Evolutionary conservation across 2,113 vertebrate species (phyloP).

Genomic region (Ptyas mucosa): DNA sequence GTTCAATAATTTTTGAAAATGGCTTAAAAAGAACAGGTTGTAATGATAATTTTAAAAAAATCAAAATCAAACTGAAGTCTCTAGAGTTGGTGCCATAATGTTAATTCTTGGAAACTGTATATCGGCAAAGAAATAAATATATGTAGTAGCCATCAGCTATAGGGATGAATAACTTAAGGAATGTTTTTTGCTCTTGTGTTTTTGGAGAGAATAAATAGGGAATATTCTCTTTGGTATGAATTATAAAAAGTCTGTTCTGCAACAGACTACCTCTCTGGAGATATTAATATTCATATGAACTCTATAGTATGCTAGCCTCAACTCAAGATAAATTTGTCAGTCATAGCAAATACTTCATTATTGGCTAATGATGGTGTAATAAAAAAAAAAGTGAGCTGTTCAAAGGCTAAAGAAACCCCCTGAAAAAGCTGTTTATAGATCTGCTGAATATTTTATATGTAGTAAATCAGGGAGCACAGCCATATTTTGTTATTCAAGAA

Average conservation of each 20-base stretch:
- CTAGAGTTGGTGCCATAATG: neutral
- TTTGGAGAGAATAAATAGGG: neutral
- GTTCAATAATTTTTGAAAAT: neutral
- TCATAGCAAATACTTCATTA: neutral
- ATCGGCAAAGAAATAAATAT: neutral
- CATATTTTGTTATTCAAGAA: neutral
- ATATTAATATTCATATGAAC: neutral
- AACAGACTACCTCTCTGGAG: neutral
- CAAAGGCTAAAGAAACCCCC: slow-evolving; percentile 4
- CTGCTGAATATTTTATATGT: neutral
- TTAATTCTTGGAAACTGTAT: neutral
- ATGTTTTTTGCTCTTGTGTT: neutral
- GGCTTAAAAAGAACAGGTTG: neutral
- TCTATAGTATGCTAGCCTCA: neutral
- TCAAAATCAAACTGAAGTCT: neutral
- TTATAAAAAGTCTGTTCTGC: neutral
- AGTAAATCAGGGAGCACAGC: neutral
- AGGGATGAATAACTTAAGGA: neutral
- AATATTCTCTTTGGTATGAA: neutral
- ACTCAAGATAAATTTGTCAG: slow-evolving; percentile 21
- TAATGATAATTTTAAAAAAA: neutral
- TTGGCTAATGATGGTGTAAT: neutral
- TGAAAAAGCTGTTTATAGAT: neutral
- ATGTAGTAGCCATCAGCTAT: neutral
- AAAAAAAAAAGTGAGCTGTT: slow-evolving; percentile 9